Conservation (phyloP, 1,140 invertebrate genomes). For the Eueides isabella region DNA sequence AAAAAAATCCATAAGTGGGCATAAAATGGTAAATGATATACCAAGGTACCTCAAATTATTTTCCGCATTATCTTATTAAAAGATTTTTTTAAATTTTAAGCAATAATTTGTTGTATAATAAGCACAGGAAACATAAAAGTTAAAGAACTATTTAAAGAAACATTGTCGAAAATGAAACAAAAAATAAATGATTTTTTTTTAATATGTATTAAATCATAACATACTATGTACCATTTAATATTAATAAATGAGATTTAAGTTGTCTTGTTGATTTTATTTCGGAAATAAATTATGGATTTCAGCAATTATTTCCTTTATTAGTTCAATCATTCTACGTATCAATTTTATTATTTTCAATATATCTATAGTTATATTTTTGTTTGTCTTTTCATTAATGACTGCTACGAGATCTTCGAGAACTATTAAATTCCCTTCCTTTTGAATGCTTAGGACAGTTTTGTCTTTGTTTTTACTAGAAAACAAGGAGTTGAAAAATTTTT, state of each 20-base stretch:
- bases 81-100: too few relatives aligned
- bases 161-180: background rate
- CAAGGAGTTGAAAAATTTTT: background rate
- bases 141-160: too few relatives aligned
- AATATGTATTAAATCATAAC: background rate
- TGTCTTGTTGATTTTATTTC: background rate
- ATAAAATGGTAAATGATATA: background rate
- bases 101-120: too few relatives aligned
- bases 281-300: background rate
- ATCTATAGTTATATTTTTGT: background rate
- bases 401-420: background rate
- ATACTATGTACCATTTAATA: background rate
- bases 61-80: too few relatives aligned
- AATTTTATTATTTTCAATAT: slow-evolving; percentile 1
- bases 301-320: background rate
- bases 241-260: background rate
- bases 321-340: background rate
- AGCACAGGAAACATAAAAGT: too few relatives aligned
- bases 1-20: background rate
- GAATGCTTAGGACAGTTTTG: background rate
- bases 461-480: background rate
- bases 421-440: background rate
- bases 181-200: background rate
- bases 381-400: background rate
- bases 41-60: too few relatives aligned